Conservation (phyloP, 2,797 vertebrate genomes). For the Limnodromus scolopaceus region DNA sequence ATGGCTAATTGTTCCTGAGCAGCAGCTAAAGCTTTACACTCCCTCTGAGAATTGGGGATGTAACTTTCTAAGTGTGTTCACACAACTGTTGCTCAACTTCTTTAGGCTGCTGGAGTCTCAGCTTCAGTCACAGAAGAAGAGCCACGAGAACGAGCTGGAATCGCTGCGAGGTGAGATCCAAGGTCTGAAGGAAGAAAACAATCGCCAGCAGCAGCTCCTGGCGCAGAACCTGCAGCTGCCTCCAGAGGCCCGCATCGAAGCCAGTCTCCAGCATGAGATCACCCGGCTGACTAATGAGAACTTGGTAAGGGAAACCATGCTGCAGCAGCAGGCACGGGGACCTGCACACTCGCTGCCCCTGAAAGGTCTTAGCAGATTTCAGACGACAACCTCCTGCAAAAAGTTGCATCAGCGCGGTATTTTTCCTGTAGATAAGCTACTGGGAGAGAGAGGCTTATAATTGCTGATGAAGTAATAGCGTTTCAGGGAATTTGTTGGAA, state of each 20-base stretch:
- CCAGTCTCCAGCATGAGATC: conserved; percentile 98
- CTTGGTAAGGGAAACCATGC: conserved; percentile 80
- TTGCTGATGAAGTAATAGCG: background rate
- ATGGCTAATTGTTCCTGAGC: conserved; percentile 38
- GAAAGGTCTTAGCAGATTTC: accelerated
- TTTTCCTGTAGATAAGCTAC: background rate
- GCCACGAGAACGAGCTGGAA: conserved; percentile 90
- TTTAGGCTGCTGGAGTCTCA: conserved; percentile 93
- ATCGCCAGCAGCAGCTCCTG: conserved; percentile 95
- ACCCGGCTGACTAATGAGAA: conserved; percentile 97
- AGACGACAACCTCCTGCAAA: background rate
- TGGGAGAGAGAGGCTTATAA: background rate
- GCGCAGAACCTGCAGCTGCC: conserved; percentile 97
- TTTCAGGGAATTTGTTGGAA: background rate
- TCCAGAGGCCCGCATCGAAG: conserved; percentile 95
- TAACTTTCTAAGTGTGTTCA: background rate
- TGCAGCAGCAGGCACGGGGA: background rate
- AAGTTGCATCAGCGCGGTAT: background rate
- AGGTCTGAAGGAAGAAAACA: conserved; percentile 95
- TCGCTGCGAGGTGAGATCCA: conserved; percentile 91
- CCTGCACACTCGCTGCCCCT: background rate
- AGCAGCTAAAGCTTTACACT: conserved; percentile 52
- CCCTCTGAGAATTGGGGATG: background rate
- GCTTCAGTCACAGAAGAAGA: conserved; percentile 91
- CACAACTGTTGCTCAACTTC: conserved; percentile 17